Percentiles rank a stretch among this genome's conserved stretches.
These are phyloP conservation scores for Xylocopa sonorina DNA, from an alignment of 1,140 invertebrate genomes.

Conservation along the genomic window DNA sequence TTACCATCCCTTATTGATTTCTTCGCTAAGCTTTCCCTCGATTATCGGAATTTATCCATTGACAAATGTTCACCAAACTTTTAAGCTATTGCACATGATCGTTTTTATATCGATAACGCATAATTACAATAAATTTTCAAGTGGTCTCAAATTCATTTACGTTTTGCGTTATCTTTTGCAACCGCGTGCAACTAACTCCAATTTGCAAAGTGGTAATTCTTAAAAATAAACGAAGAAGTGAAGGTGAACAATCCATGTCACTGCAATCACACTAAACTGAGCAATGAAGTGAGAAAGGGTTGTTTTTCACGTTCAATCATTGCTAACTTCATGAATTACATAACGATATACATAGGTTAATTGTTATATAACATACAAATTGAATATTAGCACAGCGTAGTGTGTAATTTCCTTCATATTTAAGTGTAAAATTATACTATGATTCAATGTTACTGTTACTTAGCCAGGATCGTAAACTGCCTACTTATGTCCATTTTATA, in stretches of 20 bases:
- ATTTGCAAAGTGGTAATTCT: no score
- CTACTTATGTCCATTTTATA: slow-evolving; percentile 48
- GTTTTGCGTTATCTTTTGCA: not conserved
- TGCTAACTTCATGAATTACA: slow-evolving; percentile 6
- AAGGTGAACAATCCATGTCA: no score
- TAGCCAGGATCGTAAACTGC: slow-evolving; percentile 25
- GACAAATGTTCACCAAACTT: not conserved
- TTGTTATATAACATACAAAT: no score
- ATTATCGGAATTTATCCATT: slow-evolving; percentile 9
- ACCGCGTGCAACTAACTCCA: no score
- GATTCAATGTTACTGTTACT: slow-evolving; percentile 37
- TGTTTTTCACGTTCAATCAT: not conserved
- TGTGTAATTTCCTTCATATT: not conserved
- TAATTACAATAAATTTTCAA: not conserved
- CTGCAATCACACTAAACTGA: no score
- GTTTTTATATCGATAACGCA: not conserved
- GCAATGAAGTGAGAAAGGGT: not conserved
- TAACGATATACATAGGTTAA: not conserved
- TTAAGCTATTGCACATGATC: not conserved
- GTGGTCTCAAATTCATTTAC: not conserved
- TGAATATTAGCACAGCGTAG: not conserved
- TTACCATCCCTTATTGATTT: not conserved
- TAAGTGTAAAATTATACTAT: not conserved
- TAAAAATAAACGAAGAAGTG: no score
- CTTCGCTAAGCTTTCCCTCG: slow-evolving; percentile 8